Percentiles rank a stretch among this genome's conserved stretches.
Conservation (phyloP, 2,888 invertebrate genomes). For the Troides helena region DNA sequence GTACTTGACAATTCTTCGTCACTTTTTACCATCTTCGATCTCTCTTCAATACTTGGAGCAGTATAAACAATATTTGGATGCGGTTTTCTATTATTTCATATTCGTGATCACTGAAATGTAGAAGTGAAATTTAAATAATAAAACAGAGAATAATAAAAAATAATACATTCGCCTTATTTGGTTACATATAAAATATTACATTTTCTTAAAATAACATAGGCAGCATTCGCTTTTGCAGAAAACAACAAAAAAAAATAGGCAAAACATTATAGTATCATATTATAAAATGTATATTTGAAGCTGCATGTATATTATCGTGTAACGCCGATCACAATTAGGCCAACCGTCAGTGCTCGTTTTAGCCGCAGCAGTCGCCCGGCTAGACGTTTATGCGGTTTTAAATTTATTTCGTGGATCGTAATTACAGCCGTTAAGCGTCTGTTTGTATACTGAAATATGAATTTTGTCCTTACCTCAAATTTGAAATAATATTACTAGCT, state of each 20-base stretch:
- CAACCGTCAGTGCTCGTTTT: constrained; percentile 76
- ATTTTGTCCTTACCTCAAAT: constrained; percentile 66
- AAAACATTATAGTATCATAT: constrained; percentile 54
- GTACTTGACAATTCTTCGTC: constrained; percentile 77
- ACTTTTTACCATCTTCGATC: constrained; percentile 57
- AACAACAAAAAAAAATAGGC: constrained; percentile 47
- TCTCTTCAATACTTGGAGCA: constrained; percentile 61
- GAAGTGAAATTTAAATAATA: constrained; percentile 5
- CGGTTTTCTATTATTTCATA: constrained; percentile 93
- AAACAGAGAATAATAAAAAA: constrained; percentile 28
- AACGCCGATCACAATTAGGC: constrained; percentile 75
- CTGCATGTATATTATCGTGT: constrained; percentile 51
- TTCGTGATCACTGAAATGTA: constrained; percentile 90
- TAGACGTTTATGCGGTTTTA: constrained; percentile 48
- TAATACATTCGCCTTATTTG: constrained; percentile 4
- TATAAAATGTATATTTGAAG: constrained; percentile 70
- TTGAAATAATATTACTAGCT: constrained; percentile 71
- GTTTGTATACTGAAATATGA: constrained; percentile 44
- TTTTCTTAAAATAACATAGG: constrained; percentile 18
- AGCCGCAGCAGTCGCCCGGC: constrained; percentile 74
- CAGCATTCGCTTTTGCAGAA: constrained; percentile 42
- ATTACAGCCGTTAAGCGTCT: constrained; percentile 60
- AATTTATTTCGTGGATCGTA: constrained; percentile 59
- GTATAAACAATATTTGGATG: constrained; percentile 67
- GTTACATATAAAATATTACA: neutral